Evolutionary conservation across 2,113 vertebrate species (phyloP).

Genomic region (Siphamia tubifer): DNA sequence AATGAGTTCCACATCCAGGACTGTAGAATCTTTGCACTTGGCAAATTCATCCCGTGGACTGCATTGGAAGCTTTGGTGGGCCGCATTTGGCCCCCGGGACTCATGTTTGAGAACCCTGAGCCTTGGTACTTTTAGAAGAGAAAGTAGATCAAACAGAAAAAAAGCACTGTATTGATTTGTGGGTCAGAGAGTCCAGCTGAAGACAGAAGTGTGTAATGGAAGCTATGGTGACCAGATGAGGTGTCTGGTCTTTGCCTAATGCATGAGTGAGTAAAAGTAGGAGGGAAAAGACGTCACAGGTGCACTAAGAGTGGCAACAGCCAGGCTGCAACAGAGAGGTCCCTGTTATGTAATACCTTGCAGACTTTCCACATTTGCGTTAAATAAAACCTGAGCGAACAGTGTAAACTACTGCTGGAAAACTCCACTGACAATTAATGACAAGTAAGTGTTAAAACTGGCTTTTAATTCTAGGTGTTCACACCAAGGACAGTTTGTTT

Average conservation of each 20-base stretch:
- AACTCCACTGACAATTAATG: background rate
- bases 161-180: background rate
- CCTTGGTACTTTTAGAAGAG: slow-evolving; percentile 3
- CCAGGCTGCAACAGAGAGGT: background rate
- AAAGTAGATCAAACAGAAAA: background rate
- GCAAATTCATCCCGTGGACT: too few relatives aligned
- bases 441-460: background rate
- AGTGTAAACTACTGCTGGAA: background rate
- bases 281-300: slow-evolving; percentile 25
- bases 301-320: background rate
- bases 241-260: slow-evolving; percentile 18
- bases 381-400: background rate
- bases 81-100: too few relatives aligned
- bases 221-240: background rate
- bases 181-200: slow-evolving; percentile 26
- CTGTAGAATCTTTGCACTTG: too few relatives aligned
- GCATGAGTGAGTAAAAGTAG: slow-evolving; percentile 36
- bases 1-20: too few relatives aligned
- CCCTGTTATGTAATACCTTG: slow-evolving; percentile 15
- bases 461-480: background rate
- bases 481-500: background rate
- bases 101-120: too few relatives aligned
- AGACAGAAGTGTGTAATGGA: background rate
- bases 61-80: too few relatives aligned
- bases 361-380: slow-evolving; percentile 29